A percentile compares a stretch with the other conserved stretches of the same genome.
These are phyloP conservation scores for Progne subis DNA, from an alignment of 2,113 vertebrate genomes.

Conservation along the genomic window DNA sequence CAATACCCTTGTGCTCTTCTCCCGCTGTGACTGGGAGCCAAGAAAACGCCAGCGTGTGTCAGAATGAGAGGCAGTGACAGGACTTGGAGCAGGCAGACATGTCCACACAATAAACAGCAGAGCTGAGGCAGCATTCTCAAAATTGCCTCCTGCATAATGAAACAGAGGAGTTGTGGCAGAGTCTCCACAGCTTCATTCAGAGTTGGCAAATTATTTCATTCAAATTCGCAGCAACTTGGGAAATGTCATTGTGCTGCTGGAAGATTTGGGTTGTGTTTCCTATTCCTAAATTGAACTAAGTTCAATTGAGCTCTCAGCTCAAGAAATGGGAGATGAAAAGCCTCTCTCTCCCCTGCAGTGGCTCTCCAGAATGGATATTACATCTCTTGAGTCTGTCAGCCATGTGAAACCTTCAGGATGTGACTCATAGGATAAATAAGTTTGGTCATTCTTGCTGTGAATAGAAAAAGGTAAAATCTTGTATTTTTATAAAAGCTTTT, in stretches of 20 bases:
- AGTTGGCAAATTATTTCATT: neutral
- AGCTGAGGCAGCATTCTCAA: slow-evolving; percentile 30
- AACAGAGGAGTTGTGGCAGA: neutral
- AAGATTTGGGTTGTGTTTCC: neutral
- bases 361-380: neutral
- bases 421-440: neutral
- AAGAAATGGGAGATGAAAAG: neutral
- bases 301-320: neutral
- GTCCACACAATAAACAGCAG: neutral
- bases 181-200: neutral
- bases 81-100: neutral
- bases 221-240: neutral
- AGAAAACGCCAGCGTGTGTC: neutral
- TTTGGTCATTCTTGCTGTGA: slow-evolving; percentile 18
- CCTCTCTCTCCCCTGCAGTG: neutral
- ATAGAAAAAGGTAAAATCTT: neutral
- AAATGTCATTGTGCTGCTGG: neutral
- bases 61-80: neutral
- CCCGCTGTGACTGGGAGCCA: slow-evolving; percentile 12
- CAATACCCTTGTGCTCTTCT: neutral
- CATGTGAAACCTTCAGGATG: neutral
- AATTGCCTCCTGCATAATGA: neutral
- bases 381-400: neutral
- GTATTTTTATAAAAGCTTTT: neutral
- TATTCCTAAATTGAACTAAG: neutral